Base-by-base conservation (phyloP, 2,888 invertebrate species). In the Odiellus spinosus region DNA sequence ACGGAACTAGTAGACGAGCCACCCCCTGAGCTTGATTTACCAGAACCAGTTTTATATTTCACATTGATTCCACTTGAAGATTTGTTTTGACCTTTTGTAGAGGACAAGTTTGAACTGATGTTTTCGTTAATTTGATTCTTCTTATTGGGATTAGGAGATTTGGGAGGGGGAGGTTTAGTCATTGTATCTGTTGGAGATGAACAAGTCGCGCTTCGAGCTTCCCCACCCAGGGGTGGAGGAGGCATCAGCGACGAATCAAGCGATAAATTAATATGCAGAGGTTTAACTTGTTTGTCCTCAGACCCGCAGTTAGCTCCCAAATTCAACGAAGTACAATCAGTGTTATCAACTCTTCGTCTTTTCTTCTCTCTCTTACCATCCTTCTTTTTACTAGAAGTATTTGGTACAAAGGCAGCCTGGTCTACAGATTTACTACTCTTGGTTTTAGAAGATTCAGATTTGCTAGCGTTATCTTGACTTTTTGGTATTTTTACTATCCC, bases 301-400 rank as follows among this genome's bases (percentile, higher is more conserved):
- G 8, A 4, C 26, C 26, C 26, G 26, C 26, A 26, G 8, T 26
- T 26, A 2, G 48, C 51, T 10, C 53, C 48, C 14, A 52, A 46
- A 42, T 54, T 54, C 8, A 45, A 43, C 15, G 50, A 51, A 6
- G 47, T 17, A 32, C 52, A 47, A 35, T 59, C 56, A n/a, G 55
- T 47, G 47, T 48, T 50, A 45, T 57, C 57, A 3, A 52, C 51
- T 26, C 55, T 53, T 46, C 54, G 57, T n/a, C 58, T 45, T 43
- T 59, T 59, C n/a, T 55, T 44, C 34, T 59, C 58, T 33, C 56
- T 55, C 34, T 58, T 59, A n/a, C 51, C 52, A 40, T 56, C 56
- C 34, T 53, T 47, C 49, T 55, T 54, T n/a, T 34, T 18, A 18
- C n/a, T 12, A 11, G 47, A 41, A 17, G 32, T 21, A 35, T 36